A percentile compares a stretch with the other conserved stretches of the same genome.
phyloP scores from a whole-genome alignment of 2,797 vertebrate genomes.

The Numenius phaeopus region DNA sequence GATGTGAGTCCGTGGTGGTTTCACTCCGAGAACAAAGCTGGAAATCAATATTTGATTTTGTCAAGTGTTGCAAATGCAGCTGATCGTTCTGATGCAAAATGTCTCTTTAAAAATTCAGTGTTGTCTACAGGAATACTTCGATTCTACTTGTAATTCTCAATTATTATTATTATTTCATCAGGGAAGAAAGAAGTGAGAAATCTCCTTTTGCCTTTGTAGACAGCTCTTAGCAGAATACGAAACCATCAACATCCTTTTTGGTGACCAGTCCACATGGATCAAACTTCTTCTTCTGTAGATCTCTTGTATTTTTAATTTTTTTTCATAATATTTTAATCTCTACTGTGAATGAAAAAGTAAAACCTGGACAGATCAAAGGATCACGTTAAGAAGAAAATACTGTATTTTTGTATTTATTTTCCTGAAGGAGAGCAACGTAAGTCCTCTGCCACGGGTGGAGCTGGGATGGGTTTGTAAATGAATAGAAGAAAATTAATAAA shows the following conservation, averaged over 20 bases:
- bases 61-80: not conserved
- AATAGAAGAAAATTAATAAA: not conserved
- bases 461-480: not conserved
- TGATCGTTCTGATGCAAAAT: not conserved
- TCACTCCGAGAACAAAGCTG: not conserved
- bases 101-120: not conserved
- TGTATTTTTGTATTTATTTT: not conserved
- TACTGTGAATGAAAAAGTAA: not conserved
- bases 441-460: not conserved
- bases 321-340: not conserved
- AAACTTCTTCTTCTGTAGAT: not conserved
- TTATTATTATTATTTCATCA: not conserved
- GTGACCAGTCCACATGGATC: not conserved
- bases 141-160: not conserved
- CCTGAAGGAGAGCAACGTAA: fast-evolving
- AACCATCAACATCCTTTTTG: not conserved
- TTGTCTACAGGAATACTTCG: not conserved
- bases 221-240: not conserved
- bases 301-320: not conserved
- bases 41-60: not conserved
- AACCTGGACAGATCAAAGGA: not conserved
- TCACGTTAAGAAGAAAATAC: not conserved
- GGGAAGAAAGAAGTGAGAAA: not conserved
- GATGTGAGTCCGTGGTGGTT: not conserved
- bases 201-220: not conserved